Evolutionary conservation across 2,113 vertebrate species (phyloP).

Genomic region (Grammomys surdaster): DNA sequence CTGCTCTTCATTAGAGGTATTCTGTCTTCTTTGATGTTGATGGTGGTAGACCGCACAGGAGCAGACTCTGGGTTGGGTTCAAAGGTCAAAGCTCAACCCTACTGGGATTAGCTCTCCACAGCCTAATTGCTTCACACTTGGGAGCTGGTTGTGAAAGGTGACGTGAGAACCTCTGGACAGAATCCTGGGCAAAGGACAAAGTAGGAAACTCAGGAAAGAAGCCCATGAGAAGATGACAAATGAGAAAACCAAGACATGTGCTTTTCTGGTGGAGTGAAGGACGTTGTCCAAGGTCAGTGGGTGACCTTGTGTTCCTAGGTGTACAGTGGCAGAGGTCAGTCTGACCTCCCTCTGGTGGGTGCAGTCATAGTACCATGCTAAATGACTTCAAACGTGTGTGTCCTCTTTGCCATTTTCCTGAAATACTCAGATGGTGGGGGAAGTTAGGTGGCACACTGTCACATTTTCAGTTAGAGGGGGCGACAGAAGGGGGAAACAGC

Average conservation of each 20-base stretch:
- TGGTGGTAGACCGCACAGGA: background rate
- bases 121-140: conserved; percentile 26
- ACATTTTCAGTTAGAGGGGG: background rate
- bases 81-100: background rate
- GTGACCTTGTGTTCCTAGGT: background rate
- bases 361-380: background rate
- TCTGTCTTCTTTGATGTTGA: conserved; percentile 14
- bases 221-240: background rate
- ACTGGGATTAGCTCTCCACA: conserved; percentile 20
- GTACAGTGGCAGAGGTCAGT: background rate
- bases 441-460: background rate
- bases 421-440: background rate
- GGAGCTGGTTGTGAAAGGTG: conserved; percentile 23
- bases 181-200: conserved; percentile 13
- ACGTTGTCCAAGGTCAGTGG: background rate
- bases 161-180: background rate
- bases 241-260: background rate
- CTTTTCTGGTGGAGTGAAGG: background rate
- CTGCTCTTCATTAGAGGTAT: background rate
- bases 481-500: background rate
- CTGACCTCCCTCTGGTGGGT: background rate
- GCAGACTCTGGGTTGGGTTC: background rate
- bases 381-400: background rate
- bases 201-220: background rate
- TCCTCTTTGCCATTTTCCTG: conserved; percentile 30